Conservation (phyloP, 2,113 vertebrate genomes). For the Chroicocephalus ridibundus region DNA sequence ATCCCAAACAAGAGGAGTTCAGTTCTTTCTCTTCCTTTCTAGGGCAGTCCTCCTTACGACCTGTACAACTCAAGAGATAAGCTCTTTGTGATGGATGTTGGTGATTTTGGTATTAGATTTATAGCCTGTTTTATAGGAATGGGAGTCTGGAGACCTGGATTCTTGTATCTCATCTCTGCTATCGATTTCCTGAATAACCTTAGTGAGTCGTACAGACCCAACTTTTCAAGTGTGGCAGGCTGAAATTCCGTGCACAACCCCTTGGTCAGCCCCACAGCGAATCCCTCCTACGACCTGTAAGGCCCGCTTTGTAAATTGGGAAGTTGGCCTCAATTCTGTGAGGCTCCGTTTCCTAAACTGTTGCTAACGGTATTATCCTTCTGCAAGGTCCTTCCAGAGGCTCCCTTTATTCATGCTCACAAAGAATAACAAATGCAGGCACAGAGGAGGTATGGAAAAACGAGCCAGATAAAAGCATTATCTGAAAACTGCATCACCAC, state of each 20-base stretch:
- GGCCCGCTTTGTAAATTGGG: neutral
- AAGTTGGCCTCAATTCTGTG: neutral
- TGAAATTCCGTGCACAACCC: neutral
- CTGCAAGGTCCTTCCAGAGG: neutral
- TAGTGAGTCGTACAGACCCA: neutral
- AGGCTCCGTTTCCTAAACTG: neutral
- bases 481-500: neutral
- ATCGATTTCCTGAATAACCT: neutral
- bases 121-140: neutral
- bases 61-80: neutral
- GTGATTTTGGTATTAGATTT: neutral
- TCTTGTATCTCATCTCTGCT: neutral
- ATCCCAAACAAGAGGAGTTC: neutral
- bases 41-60: neutral
- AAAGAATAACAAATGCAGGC: neutral
- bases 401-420: neutral
- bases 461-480: neutral
- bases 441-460: neutral
- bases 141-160: neutral
- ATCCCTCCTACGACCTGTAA: neutral
- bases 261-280: neutral
- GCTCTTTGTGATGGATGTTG: neutral
- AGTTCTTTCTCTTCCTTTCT: neutral
- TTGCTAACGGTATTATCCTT: neutral
- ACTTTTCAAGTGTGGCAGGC: neutral